These are phyloP conservation scores for Dione vanillae DNA, from an alignment of 2,888 invertebrate species.

Conservation along the genomic window DNA sequence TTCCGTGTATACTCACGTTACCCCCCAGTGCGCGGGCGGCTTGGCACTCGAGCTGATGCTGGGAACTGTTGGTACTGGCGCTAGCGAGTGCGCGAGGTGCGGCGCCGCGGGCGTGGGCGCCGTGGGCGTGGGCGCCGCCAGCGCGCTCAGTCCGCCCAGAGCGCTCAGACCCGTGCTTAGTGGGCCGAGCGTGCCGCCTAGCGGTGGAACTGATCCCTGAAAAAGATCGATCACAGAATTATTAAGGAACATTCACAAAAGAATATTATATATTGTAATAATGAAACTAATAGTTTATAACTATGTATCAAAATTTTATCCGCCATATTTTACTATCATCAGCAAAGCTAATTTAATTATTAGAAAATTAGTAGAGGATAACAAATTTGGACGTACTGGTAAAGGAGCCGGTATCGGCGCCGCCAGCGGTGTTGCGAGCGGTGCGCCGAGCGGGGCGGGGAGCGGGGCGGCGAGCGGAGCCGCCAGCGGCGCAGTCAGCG, in stretches of 20 bases:
- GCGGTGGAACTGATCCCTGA: constrained; percentile 56
- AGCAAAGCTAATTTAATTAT: neutral
- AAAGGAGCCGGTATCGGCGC: constrained; percentile 40
- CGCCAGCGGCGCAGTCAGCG: constrained; percentile 58
- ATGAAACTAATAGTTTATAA: too few species aligned
- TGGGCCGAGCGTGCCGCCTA: constrained; percentile 64
- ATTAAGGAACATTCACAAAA: neutral
- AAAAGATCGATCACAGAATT: neutral
- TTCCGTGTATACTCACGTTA: constrained; percentile 75
- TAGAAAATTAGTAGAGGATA: neutral
- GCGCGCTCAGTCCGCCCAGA: constrained; percentile 64
- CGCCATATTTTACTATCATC: too few species aligned
- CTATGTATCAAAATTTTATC: too few species aligned
- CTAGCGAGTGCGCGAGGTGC: constrained; percentile 78
- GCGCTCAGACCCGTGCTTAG: constrained; percentile 56
- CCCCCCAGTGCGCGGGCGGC: constrained; percentile 82
- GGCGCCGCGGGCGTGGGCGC: constrained; percentile 71
- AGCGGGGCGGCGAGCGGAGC: constrained; percentile 58
- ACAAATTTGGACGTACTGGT: neutral
- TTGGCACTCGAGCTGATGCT: constrained; percentile 80
- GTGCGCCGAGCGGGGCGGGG: constrained; percentile 55
- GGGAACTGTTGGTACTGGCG: constrained; percentile 81
- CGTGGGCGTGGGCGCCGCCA: constrained; percentile 76
- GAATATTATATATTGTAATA: neutral
- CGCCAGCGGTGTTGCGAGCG: constrained; percentile 42